Evolutionary conservation across 2,888 invertebrate species (phyloP).

Genomic region (Brenthis daphne): DNA sequence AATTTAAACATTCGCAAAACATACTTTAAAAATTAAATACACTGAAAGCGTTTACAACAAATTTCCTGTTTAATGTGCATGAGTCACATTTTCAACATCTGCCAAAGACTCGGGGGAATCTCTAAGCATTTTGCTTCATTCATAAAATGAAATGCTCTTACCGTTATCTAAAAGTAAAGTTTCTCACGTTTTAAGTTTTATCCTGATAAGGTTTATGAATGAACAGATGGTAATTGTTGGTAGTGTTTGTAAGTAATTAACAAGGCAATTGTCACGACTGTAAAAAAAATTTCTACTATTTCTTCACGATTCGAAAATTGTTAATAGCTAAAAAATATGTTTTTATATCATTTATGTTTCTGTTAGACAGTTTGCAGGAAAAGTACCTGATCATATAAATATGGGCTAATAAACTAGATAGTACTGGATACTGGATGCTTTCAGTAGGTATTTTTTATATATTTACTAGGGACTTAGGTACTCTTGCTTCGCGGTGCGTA

Average conservation of each 20-base stretch:
- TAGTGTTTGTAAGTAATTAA: constrained; percentile 10
- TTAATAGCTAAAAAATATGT: no score
- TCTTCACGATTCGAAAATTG: neutral
- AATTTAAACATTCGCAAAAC: neutral
- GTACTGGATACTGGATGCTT: no score
- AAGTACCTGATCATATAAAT: no score
- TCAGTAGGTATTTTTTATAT: no score
- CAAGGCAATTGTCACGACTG: constrained; percentile 1
- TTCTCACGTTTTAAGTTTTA: constrained; percentile 51
- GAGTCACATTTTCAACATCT: constrained; percentile 52
- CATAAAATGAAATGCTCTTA: constrained; percentile 53
- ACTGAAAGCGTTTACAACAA: constrained; percentile 15
- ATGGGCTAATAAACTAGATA: no score
- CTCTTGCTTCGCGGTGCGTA: no score
- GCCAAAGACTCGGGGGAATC: constrained; percentile 45
- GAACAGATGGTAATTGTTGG: constrained; percentile 16
- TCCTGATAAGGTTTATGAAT: constrained; percentile 25
- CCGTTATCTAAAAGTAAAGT: constrained; percentile 56
- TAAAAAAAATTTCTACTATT: neutral
- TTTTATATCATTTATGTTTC: no score
- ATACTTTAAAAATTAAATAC: neutral
- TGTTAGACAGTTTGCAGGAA: no score
- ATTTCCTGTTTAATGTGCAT: constrained; percentile 35
- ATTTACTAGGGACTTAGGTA: no score
- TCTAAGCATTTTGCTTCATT: constrained; percentile 51